Conservation (phyloP, 2,113 vertebrate species). For the Pterophyllum scalare region DNA sequence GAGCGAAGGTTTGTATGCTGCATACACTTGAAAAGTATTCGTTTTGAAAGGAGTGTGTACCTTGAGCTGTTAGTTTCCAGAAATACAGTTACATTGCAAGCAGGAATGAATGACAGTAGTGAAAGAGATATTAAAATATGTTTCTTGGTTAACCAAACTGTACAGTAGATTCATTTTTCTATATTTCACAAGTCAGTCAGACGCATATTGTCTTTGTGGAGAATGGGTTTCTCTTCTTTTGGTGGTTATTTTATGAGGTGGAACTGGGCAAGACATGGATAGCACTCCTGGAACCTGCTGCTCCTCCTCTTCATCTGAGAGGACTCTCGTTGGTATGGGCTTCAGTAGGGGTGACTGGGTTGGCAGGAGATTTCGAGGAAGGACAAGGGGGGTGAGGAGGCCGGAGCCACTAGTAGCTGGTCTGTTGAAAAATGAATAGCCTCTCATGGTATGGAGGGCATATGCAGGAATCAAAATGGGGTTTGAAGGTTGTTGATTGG, state of each 20-base stretch:
- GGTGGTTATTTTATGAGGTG: conserved; percentile 81
- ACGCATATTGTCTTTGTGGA: conserved; percentile 37
- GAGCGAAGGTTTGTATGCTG: background rate
- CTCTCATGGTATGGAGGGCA: conserved; percentile 67
- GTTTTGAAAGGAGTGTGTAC: background rate
- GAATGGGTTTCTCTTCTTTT: conserved; percentile 21
- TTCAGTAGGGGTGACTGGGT: conserved; percentile 47
- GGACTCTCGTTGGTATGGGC: conserved; percentile 1
- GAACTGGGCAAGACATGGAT: conserved; percentile 37
- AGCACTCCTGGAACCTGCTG: conserved; percentile 72
- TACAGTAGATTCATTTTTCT: background rate
- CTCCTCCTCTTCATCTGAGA: conserved; percentile 76
- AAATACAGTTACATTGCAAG: background rate
- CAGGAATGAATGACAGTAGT: background rate
- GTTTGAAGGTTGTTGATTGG: conserved; percentile 40
- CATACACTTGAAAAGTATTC: background rate
- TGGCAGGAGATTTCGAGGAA: conserved; percentile 64
- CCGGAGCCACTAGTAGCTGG: conserved; percentile 32
- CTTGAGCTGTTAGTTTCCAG: background rate
- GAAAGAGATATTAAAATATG: background rate
- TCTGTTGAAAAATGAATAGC: conserved; percentile 73
- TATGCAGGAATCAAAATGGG: conserved; percentile 65
- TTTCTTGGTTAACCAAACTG: background rate
- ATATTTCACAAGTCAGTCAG: conserved; percentile 12
- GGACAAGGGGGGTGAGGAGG: conserved; percentile 48